Base-by-base conservation (phyloP, 2,797 vertebrate genomes). In the Crocidura indochinensis region DNA sequence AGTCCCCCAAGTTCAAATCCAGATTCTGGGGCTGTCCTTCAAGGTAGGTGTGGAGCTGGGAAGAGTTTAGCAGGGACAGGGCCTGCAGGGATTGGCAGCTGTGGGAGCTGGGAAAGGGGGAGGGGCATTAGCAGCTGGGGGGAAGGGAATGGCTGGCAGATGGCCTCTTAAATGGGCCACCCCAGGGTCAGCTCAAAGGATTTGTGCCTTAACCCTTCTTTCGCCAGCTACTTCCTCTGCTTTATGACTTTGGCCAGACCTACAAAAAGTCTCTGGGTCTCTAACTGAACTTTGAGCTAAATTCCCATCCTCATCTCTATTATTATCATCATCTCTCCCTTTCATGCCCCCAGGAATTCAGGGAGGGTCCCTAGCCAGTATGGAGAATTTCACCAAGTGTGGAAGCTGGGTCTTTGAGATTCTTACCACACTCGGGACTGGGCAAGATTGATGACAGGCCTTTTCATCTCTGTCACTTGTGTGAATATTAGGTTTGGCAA, bases 81-180 rank as follows among this genome's bases (percentile, higher is more conserved):
- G 53, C 53, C 53, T 56, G 62, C 26, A 10, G 62, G 62, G 62
- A 64, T 64, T 26, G 62, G 60, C 19, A 81, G 9, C 65, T 86
- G 92, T 75, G 69, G 38, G 38, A 65, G 84, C 88, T 76, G 92
- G 91, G 91, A 90, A 95, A 91, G 79, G 88, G 79, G 76, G 91
- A 92, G 89, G 56, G 77, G 87, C 92, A 93, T 88, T 94, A 96
- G 94, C 96, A 96, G 96, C 95, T 95, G 95, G 74, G 1, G 0
- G 31, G 80, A 38, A 5, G 38, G 38, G 38, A 38, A 87, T 87
- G 78, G 88, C 95, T 95, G 97, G 97, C 98, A 98, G 98, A 98
- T 98, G 97, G 97, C 72, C 95, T 86, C 65, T 91, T 97, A 96
- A 97, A 85, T 97, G 96, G 97, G 97, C 97, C 97, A 97, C 95